A percentile compares a stretch with the other conserved stretches of the same genome.
phyloP scores from a whole-genome alignment of 2,888 invertebrate genomes.

The Proisotoma minuta region DNA sequence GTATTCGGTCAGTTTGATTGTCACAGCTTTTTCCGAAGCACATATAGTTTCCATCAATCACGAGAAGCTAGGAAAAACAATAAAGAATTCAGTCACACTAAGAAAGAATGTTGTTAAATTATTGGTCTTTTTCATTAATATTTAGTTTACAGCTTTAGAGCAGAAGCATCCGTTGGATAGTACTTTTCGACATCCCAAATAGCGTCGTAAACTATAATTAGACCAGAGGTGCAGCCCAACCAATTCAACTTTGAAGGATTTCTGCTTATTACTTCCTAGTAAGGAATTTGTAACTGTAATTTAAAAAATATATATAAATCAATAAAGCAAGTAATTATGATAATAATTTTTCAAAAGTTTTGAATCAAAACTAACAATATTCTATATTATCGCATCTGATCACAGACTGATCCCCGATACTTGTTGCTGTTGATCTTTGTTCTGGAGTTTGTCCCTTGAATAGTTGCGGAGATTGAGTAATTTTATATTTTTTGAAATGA shows the following conservation, averaged over 20 bases:
- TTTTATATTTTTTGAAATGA: too few relatives aligned
- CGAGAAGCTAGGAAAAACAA: neutral
- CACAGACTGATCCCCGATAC: too few relatives aligned
- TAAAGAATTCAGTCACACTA: neutral
- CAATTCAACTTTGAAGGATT: neutral
- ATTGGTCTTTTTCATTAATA: neutral
- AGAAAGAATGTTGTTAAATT: neutral
- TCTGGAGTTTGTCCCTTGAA: too few relatives aligned
- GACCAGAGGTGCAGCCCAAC: neutral
- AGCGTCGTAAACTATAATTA: neutral
- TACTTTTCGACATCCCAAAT: conserved; percentile 1
- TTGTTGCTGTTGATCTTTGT: too few relatives aligned
- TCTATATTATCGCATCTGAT: too few relatives aligned
- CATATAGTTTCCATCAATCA: neutral
- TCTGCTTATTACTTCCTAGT: neutral
- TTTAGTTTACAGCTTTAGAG: neutral
- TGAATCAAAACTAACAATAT: too few relatives aligned
- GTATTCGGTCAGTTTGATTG: neutral
- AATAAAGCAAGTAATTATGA: neutral
- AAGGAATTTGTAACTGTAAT: too few relatives aligned
- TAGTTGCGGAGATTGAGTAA: too few relatives aligned
- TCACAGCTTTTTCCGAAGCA: neutral
- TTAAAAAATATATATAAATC: neutral
- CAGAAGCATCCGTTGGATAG: too few relatives aligned
- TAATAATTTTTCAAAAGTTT: too few relatives aligned